phyloP scores from a whole-genome alignment of 2,888 invertebrate species.

The Drosophila testacea region DNA sequence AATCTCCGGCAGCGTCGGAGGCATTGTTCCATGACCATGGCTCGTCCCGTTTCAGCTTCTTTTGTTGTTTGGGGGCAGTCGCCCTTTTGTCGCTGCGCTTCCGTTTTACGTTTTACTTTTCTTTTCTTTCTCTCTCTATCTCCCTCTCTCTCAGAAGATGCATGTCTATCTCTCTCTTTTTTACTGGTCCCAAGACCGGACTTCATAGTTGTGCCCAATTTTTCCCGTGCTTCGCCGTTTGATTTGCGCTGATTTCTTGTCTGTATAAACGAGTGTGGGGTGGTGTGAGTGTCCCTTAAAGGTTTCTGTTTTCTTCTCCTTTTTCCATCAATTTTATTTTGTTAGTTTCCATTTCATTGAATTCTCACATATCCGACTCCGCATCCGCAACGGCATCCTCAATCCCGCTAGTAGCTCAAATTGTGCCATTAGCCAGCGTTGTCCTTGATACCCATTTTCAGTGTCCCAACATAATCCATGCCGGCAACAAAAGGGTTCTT shows the following conservation, averaged over 20 bases:
- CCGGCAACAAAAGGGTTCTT: conserved; percentile 52
- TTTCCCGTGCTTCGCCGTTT: conserved; percentile 68
- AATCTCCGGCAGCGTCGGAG: conserved; percentile 70
- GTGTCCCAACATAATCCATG: conserved; percentile 45
- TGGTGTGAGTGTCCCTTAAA: conserved; percentile 63
- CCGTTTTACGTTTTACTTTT: conserved; percentile 54
- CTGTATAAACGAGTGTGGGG: conserved; percentile 16
- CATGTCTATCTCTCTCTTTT: conserved; percentile 3
- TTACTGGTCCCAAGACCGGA: conserved; percentile 47
- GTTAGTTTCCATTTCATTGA: conserved; percentile 82
- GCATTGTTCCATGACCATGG: conserved; percentile 70
- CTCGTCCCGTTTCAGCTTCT: conserved; percentile 70
- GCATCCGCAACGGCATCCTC: conserved; percentile 58
- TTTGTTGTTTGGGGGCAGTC: conserved; percentile 67
- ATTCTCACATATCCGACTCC: conserved; percentile 77
- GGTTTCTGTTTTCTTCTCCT: conserved; percentile 48
- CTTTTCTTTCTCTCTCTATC: conserved; percentile 6
- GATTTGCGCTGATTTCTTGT: conserved; percentile 78
- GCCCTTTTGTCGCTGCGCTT: conserved; percentile 64
- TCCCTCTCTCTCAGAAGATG: neutral
- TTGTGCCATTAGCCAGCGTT: conserved; percentile 75
- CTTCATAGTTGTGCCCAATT: conserved; percentile 65
- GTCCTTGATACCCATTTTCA: conserved; percentile 62
- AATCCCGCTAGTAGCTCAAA: conserved; percentile 69
- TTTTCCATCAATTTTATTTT: conserved; percentile 73